Evolutionary conservation across 2,113 vertebrate genomes (phyloP), one percentile per base, ranked within the genome.

Genomic region (Ascaphus truei): DNA sequence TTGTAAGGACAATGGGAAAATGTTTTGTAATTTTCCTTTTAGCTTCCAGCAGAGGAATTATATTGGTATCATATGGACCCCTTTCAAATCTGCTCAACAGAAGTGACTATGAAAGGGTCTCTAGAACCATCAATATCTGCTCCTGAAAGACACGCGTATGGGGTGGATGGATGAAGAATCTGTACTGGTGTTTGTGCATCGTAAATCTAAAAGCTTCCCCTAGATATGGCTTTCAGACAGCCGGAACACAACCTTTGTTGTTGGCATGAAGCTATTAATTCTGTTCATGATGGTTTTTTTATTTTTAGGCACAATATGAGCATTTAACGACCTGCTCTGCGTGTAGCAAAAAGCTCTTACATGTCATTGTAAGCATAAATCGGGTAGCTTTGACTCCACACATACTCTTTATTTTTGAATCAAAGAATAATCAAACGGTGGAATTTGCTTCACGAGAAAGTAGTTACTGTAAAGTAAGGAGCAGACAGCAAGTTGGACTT

Each of bases 321-420:
- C 61, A 34, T 63, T 63, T 63, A 63, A 63, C 34, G 61, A 63
- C 45, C 45, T 43, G 45, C 61, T 50, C 61, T 63, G 61, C 61
- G 34, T 63, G 61, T 34, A 25, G 43, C 12, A 25, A 33, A n/a
- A 18, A 50, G 43, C 31, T 65, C 48, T 53, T 11, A 7, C 26
- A 25, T 65, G 33, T 52, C 48, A 37, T 29, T 63, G 43, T 50
- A 43, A 27, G 25, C 31, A 39, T 47, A 65, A 39, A 65, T 37
- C 48, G 39, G 47, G 23, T 65, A 25, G 59, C 59, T 62, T 47
- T 41, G n/a, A n/a, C 59, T 47, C 59, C 47, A 26, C 59, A 47
- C 31, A 26, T 41, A 47, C 31, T 45, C 30, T 45, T 26, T 39
- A 45, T 47, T 47, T 41, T 62, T 62, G 43, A 62, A 45, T 62